Conservation (phyloP, 2,797 vertebrate species). For the Leucoraja ocellata region DNA sequence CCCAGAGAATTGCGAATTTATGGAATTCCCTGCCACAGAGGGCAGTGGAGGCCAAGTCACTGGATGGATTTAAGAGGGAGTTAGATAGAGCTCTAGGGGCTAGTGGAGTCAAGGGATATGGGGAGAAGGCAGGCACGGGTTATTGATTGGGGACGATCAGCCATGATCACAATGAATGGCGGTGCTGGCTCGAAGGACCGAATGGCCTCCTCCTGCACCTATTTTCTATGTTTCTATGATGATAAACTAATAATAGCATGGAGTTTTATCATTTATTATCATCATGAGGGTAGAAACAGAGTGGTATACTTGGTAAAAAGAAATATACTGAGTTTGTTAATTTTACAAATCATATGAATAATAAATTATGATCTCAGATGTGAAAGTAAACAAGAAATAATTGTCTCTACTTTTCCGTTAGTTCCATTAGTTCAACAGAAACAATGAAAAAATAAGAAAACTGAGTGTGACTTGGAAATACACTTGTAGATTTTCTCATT, state of each 20-base stretch:
- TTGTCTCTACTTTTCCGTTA: not conserved
- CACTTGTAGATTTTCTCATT: too few species aligned
- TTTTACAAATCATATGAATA: not conserved
- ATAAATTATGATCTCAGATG: not conserved
- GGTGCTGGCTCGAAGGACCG: too few species aligned
- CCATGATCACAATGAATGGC: too few species aligned
- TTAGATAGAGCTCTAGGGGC: too few species aligned
- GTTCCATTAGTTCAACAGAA: not conserved
- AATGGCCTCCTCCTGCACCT: too few species aligned
- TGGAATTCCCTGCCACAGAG: too few species aligned
- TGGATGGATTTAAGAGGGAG: too few species aligned
- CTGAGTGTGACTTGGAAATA: not conserved
- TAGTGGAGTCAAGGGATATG: too few species aligned
- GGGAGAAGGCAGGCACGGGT: too few species aligned
- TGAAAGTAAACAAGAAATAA: not conserved
- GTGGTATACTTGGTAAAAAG: not conserved
- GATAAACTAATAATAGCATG: not conserved
- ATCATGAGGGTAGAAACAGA: not conserved
- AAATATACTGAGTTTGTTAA: not conserved
- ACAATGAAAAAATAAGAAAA: not conserved
- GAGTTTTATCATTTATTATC: not conserved
- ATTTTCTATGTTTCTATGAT: not conserved
- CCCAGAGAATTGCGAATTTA: too few species aligned
- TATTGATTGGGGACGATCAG: too few species aligned
- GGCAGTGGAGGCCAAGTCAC: too few species aligned